Evolutionary conservation across 1,140 invertebrate genomes (phyloP), one percentile per base, ranked within the genome.

Genomic region (Orius laevigatus): DNA sequence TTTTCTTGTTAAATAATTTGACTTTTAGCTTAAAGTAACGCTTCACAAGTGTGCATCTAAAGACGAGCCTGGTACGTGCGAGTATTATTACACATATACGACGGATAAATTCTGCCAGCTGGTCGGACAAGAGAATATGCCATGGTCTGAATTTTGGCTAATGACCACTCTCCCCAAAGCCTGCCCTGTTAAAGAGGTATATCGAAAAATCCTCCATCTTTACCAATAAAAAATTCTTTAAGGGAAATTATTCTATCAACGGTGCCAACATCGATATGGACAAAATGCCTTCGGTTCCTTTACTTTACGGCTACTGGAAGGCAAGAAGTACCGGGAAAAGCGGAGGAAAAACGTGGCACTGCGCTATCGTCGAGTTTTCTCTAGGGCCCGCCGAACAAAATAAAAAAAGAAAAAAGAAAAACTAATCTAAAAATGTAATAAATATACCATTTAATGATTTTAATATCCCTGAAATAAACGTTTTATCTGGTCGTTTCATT

Each of bases 231-330:
- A 25, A 25, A 4, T 25, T 25, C 3, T 25, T 25, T 25, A 25
- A 25, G 40, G 40, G 40, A 11, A 42, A 42, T 19, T 42, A 42
- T 19, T 42, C 40, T 2, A 42, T 42, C 14, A 42, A 42, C 19
- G 40, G 40, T 16, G 40, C 40, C 18, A 14, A 19, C 14, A 42
- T 42, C 10, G 10, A 12, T 4, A 42, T 42, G 40, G 14, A 14
- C 12, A 4, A 4, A 15, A 19, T 19, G 19, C 40, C 40, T 19
- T 14, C 14, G 4, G 14, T 19, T 16, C 12, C 40, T 2, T 42
- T 42, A 16, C 40, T 42, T 11, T 19, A 42, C 16, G 40, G 40
- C n/a, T 42, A 42, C 40, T 42, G 40, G 40, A 42, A 42, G 16
- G 19, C 16, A 4, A 5, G 40, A 42, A 42, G 40, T 16, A 42